Base-by-base conservation (phyloP, 1,140 invertebrate species). In the Hestina assimilis region DNA sequence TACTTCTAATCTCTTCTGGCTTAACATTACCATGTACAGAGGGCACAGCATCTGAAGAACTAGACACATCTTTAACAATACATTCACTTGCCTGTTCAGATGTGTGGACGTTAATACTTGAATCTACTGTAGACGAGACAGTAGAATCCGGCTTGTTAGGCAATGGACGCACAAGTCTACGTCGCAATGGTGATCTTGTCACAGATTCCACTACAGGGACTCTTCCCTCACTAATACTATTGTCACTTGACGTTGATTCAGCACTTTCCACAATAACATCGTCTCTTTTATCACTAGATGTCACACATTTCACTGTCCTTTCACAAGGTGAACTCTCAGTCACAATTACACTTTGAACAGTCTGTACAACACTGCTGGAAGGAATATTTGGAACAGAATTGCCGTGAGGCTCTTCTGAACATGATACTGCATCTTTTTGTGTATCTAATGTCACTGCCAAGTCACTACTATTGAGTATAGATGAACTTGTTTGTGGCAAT, bases 201-300 rank as follows among this genome's bases (percentile, higher is more conserved):
- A 69, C 54, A 50, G 68, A 56, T 58, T 86, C 76, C 47, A 66
- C 55, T 57, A 38, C 2, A 23, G 24, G 19, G 47, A 55, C 40
- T 42, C 40, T 63, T 46, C 54, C 63, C 58, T 77, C 79, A 86
- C 78, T 82, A 66, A 74, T 68, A 83, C 66, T 79, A 80, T 59
- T 78, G 59, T 85, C 83, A 88, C 75, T 83, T 60, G 80, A 85
- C 9, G 85, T 85, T 47, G 83, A 86, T 66, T 86, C 79, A 26
- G 75, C 81, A 79, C 76, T 83, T 76, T 81, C 84, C 59, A 85
- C 68, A 65, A 72, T 75, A 59, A 86, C 75, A 79, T 73, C 82
- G 76, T 85, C 80, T 40, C 72, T 57, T 57, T 47, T 80, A 62
- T 88, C 83, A 84, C 83, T 84, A 59, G 82, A 87, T 42, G 76